Conservation (phyloP, 2,797 vertebrate species). For the Poeciliopsis presidionis region DNA sequence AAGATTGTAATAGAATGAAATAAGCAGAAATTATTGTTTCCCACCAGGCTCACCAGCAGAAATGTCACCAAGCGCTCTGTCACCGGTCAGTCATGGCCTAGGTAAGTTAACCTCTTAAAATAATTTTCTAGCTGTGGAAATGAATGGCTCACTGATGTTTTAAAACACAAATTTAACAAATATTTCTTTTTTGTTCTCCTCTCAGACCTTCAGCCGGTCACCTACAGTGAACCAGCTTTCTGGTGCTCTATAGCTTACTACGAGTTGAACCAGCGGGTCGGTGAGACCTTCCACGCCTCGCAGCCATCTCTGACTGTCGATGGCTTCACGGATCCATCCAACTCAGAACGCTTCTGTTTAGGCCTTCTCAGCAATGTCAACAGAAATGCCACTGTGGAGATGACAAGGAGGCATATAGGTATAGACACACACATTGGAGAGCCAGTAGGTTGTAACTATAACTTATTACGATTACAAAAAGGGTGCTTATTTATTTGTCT, state of each 20-base stretch:
- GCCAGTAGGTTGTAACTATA: neutral
- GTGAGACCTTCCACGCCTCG: conserved; percentile 97
- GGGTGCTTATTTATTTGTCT: neutral
- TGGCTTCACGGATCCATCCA: conserved; percentile 97
- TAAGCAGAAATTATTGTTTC: neutral
- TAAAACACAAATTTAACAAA: neutral
- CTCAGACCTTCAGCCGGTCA: conserved; percentile 94
- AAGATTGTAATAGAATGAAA: neutral
- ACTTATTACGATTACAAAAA: neutral
- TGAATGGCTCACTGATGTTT: neutral
- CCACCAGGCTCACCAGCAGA: conserved; percentile 93
- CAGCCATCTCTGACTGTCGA: conserved; percentile 97
- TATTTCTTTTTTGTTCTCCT: neutral
- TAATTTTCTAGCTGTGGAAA: neutral
- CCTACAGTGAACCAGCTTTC: conserved; percentile 97
- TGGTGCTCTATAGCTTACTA: conserved; percentile 99
- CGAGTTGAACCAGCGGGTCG: conserved; percentile 96
- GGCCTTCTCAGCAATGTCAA: conserved; percentile 97
- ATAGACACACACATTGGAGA: conserved; percentile 57
- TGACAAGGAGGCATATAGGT: conserved; percentile 99
- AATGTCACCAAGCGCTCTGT: conserved; percentile 93
- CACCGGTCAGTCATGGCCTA: conserved; percentile 93
- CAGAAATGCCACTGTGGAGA: conserved; percentile 96
- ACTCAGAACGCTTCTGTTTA: conserved; percentile 96
- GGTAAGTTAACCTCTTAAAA: conserved; percentile 76